phyloP scores from a whole-genome alignment of 2,888 invertebrate genomes.

The Oxycera nigricornis region DNA sequence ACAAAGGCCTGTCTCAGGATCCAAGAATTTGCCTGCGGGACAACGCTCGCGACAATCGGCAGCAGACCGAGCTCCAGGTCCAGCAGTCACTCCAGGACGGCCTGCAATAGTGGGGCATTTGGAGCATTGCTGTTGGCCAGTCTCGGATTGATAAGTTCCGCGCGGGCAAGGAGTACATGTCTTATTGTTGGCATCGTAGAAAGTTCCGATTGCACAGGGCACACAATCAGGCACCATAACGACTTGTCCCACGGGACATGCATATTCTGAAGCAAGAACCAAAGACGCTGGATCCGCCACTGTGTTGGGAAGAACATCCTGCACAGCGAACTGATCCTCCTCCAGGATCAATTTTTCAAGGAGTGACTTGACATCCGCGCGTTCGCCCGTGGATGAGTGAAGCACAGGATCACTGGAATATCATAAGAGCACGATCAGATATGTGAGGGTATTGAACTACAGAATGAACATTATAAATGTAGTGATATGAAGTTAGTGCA shows the following conservation, averaged over 20 bases:
- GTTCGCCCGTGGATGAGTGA: conserved; percentile 85
- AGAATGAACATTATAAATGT: background rate
- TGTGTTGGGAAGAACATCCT: conserved; percentile 91
- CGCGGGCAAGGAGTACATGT: conserved; percentile 84
- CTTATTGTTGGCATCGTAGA: conserved; percentile 77
- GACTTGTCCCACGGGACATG: conserved; percentile 92
- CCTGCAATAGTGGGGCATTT: conserved; percentile 90
- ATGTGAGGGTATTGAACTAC: background rate
- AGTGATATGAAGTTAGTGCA: background rate
- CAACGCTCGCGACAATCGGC: conserved; percentile 93
- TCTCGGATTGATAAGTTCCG: conserved; percentile 93
- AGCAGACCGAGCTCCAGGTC: conserved; percentile 85
- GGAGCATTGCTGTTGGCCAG: conserved; percentile 87
- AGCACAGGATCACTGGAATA: conserved; percentile 83
- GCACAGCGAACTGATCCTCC: conserved; percentile 92
- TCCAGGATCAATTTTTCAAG: conserved; percentile 90
- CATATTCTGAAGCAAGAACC: conserved; percentile 86
- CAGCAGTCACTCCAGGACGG: conserved; percentile 86
- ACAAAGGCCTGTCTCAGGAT: conserved; percentile 86
- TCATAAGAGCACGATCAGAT: background rate
- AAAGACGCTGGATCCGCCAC: conserved; percentile 92
- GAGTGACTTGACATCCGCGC: conserved; percentile 81
- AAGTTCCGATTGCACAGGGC: conserved; percentile 91
- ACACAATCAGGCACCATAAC: conserved; percentile 94
- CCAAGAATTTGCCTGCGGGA: conserved; percentile 92